Conservation (phyloP, 2,797 vertebrate genomes). For the Poecile montanus region DNA sequence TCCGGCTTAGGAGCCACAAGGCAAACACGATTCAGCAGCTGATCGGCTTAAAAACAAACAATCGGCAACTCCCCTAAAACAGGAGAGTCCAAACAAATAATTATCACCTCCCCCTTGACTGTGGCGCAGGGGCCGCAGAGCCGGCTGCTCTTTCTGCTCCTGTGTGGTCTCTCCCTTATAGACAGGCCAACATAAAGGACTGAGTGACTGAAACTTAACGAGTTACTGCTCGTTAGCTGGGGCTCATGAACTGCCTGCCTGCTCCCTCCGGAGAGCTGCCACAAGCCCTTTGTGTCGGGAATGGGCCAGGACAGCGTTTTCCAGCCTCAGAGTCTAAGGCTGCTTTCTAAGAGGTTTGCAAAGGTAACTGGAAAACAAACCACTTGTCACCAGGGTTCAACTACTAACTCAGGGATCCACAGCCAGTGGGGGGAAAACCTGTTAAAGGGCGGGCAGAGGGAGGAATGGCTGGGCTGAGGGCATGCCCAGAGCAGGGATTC, state of each 20-base stretch:
- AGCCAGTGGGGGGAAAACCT: not conserved
- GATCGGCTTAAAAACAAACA: conserved; percentile 50
- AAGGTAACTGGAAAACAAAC: not conserved
- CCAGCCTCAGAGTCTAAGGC: not conserved
- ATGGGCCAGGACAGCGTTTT: not conserved
- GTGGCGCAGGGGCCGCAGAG: not conserved
- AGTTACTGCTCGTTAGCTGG: conserved; percentile 64
- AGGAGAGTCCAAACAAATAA: conserved; percentile 58
- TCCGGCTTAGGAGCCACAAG: not conserved
- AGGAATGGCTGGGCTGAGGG: not conserved
- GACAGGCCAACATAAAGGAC: conserved; percentile 44
- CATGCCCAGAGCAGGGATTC: not conserved
- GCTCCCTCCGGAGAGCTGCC: not conserved
- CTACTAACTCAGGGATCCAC: not conserved
- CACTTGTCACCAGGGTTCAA: not conserved
- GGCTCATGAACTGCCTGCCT: not conserved
- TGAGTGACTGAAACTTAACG: conserved; percentile 62
- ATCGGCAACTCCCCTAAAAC: not conserved
- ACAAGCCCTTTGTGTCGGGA: not conserved
- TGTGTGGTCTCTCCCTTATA: conserved; percentile 64
- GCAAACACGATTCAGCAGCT: not conserved
- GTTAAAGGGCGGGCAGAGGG: not conserved
- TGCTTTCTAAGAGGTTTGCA: not conserved
- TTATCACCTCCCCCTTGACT: conserved; percentile 52
- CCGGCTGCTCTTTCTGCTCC: conserved; percentile 36